Conservation (phyloP, 2,797 vertebrate species). For the Octomys mimax region DNA sequence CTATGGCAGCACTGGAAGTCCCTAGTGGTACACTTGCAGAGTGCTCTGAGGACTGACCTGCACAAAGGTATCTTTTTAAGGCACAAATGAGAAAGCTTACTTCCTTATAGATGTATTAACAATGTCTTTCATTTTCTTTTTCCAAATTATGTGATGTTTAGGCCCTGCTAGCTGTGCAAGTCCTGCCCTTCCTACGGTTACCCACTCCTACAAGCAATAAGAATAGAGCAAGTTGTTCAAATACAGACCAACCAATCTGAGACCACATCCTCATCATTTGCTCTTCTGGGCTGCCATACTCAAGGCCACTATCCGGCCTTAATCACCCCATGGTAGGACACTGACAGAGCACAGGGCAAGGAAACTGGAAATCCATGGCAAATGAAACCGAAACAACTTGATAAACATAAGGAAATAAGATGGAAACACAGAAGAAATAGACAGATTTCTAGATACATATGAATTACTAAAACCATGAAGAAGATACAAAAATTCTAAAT, state of each 20-base stretch:
- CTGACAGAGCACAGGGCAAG: background rate
- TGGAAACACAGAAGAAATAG: background rate
- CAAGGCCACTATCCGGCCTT: no score
- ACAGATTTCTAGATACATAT: background rate
- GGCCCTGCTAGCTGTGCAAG: background rate
- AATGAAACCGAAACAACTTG: background rate
- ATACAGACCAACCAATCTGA: background rate
- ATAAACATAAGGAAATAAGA: background rate
- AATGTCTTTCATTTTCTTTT: background rate
- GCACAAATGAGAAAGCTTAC: background rate
- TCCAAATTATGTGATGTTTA: background rate
- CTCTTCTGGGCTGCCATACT: background rate
- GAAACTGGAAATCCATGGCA: background rate
- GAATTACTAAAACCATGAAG: background rate
- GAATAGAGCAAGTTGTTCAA: background rate
- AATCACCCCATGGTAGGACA: background rate
- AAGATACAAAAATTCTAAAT: background rate
- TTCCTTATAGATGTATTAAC: background rate
- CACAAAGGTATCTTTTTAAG: background rate
- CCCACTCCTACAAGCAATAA: background rate
- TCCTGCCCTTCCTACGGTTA: no score
- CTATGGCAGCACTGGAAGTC: rapidly evolving
- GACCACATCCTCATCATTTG: background rate
- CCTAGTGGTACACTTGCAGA: rapidly evolving
- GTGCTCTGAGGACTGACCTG: background rate